phyloP scores from a whole-genome alignment of 1,140 invertebrate genomes.

The Drosophila teissieri region DNA sequence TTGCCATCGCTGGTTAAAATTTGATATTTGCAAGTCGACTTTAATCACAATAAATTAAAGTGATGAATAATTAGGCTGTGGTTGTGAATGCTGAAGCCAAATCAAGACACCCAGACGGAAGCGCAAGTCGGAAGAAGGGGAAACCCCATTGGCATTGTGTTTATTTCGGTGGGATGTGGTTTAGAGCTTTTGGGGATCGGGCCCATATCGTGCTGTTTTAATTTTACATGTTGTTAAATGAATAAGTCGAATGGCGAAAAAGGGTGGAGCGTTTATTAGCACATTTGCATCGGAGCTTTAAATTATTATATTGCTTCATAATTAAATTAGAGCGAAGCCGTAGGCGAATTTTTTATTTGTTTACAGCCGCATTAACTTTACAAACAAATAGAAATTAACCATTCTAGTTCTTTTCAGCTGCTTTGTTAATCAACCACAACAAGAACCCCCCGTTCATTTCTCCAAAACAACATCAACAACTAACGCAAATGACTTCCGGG shows the following conservation, averaged over 20 bases:
- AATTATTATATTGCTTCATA: conserved; percentile 5
- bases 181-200: neutral
- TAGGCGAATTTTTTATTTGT: neutral
- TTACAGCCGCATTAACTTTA: neutral
- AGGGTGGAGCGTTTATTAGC: conserved; percentile 15
- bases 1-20: conserved; percentile 31
- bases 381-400: conserved; percentile 6
- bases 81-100: neutral
- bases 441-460: neutral
- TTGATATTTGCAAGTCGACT: conserved; percentile 11
- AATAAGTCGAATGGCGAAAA: conserved; percentile 1
- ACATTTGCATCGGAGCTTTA: conserved; percentile 1
- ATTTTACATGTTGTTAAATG: conserved; percentile 26
- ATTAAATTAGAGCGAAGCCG: conserved; percentile 2
- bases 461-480: conserved; percentile 42
- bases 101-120: neutral
- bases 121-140: conserved; percentile 10
- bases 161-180: conserved; percentile 13
- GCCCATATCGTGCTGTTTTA: conserved; percentile 21
- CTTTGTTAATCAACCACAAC: neutral
- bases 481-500: conserved; percentile 59
- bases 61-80: conserved; percentile 4
- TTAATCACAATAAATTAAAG: conserved; percentile 6
- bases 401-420: neutral
- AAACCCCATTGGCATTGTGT: conserved; percentile 18